A percentile compares a stretch with the other conserved stretches of the same genome.
phyloP scores from a whole-genome alignment of 92 coral and sea anemone species.

The Porites rus region DNA sequence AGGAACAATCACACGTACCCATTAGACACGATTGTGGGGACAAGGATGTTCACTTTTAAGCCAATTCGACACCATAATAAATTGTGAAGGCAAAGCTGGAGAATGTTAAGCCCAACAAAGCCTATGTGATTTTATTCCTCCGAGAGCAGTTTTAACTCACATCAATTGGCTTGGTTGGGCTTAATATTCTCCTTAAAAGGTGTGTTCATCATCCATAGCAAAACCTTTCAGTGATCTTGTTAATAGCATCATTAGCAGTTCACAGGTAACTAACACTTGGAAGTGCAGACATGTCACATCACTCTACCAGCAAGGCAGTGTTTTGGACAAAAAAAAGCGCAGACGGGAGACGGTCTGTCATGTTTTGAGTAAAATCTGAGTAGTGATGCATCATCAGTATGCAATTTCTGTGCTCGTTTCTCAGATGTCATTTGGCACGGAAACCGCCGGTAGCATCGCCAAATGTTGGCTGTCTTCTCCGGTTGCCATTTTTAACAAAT shows the following conservation, averaged over 20 bases:
- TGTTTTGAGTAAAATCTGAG: conserved; percentile 26
- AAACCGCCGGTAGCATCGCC: no score
- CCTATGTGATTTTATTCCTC: conserved; percentile 44
- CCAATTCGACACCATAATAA: not conserved
- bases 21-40: conserved; percentile 6
- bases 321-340: conserved; percentile 55
- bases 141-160: conserved; percentile 3
- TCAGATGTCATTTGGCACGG: no score
- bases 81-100: conserved; percentile 1
- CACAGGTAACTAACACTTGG: conserved; percentile 58
- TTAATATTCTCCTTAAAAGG: not conserved
- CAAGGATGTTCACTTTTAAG: not conserved
- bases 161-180: no score
- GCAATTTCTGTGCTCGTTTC: no score
- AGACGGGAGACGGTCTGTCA: conserved; percentile 60
- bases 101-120: conserved; percentile 11
- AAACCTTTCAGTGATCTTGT: conserved; percentile 56
- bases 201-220: conserved; percentile 6
- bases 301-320: conserved; percentile 50
- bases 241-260: conserved; percentile 26
- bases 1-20: conserved; percentile 31
- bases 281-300: conserved; percentile 65
- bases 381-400: no score
- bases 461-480: no score
- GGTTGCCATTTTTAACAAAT: no score